A percentile compares a stretch with the other conserved stretches of the same genome.
Conservation (phyloP, 2,888 invertebrate species). For the Catocala sponsa region DNA sequence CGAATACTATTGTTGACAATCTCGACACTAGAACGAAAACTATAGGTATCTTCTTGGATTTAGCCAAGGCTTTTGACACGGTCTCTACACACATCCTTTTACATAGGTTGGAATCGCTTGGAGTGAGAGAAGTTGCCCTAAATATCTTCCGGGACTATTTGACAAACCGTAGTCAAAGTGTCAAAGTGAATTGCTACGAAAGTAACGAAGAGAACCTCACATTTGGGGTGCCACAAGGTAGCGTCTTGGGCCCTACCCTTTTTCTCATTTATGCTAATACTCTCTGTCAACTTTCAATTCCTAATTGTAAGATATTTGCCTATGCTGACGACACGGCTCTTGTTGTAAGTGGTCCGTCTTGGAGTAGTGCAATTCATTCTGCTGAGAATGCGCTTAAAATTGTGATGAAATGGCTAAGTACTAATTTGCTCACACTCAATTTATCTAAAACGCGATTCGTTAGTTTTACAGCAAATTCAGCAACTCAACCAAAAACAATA, state of each 20-base stretch:
- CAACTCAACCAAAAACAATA: no score
- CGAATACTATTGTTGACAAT: no score
- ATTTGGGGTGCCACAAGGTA: background rate
- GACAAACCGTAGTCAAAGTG: background rate
- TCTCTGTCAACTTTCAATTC: background rate
- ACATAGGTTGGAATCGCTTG: background rate
- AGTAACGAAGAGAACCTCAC: background rate
- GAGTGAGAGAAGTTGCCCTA: background rate
- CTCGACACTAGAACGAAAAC: background rate
- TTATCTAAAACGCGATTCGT: background rate
- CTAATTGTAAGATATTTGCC: background rate
- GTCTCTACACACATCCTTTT: background rate
- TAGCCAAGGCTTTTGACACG: background rate
- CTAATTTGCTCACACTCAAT: background rate
- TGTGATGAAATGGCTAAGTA: background rate
- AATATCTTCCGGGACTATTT: background rate
- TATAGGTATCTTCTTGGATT: background rate
- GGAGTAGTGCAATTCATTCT: background rate
- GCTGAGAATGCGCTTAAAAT: background rate
- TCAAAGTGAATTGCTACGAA: background rate
- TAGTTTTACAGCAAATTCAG: no score
- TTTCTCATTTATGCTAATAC: background rate
- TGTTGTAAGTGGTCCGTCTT: background rate
- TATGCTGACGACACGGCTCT: background rate
- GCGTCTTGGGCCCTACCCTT: background rate